Evolutionary conservation across 2,797 vertebrate genomes (phyloP).

Genomic region (Galagoides demidoff): DNA sequence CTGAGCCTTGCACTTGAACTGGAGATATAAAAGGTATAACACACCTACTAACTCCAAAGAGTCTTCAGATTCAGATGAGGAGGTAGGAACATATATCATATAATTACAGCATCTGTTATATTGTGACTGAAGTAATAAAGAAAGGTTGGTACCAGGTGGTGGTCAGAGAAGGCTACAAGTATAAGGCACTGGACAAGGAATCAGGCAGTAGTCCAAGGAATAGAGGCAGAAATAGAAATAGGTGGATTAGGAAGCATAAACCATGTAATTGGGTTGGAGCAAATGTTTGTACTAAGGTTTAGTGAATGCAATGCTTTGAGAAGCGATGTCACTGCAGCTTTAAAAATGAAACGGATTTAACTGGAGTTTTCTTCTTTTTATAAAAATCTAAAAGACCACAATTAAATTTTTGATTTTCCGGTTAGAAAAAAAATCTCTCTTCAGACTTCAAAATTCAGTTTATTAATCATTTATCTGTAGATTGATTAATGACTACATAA

Average conservation of each 20-base stretch:
- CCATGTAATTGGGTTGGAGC: not conserved
- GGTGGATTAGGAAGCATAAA: not conserved
- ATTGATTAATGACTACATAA: not conserved
- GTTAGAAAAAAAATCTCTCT: not conserved
- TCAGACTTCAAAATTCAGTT: not conserved
- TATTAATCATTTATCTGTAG: not conserved
- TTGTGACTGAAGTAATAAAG: not conserved
- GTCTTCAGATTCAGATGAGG: not conserved
- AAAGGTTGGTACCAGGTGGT: not conserved
- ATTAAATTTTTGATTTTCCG: not conserved
- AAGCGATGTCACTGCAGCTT: not conserved
- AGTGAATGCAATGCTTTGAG: not conserved
- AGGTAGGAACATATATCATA: not conserved
- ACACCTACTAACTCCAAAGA: not conserved
- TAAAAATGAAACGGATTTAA: slow-evolving; percentile 19
- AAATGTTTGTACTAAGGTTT: not conserved
- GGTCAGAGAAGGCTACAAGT: not conserved
- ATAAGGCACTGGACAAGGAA: not conserved
- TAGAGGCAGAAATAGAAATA: not conserved
- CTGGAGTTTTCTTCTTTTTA: not conserved
- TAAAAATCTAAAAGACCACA: slow-evolving; percentile 7
- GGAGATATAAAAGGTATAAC: not conserved
- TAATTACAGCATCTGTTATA: not conserved
- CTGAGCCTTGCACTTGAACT: not conserved
- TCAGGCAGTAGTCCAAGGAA: not conserved